Evolutionary conservation across 1,140 invertebrate genomes (phyloP), one percentile per base, ranked within the genome.

Genomic region (Anastrepha obliqua): DNA sequence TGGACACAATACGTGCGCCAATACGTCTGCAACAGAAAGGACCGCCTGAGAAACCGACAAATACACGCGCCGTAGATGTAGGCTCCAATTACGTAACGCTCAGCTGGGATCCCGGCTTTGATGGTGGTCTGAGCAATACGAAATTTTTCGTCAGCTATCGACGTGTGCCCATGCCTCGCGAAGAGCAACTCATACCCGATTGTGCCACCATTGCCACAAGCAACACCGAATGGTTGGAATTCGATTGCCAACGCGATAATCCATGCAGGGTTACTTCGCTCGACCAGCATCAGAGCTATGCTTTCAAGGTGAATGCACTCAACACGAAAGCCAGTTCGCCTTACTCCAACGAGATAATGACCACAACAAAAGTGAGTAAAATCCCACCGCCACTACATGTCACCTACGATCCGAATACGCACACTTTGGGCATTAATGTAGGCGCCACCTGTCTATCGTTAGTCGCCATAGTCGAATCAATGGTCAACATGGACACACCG

Each of bases 101-200:
- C 1, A 94, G 95, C 58, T 98, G 97, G 97, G 96, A 97, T 89
- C 95, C 97, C 1, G 98, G 97, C 0, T 99, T 98, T 91, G 97
- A 98, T 93, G 98, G 98, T 0, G 98, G 98, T 0, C 91, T 97
- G 58, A 95, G 95, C 15, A 97, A 96, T 89, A 98, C 97, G 0
- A 97, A 97, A 90, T 98, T 97, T 93, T 97, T 97, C 89, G 96
- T 98, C 7, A 95, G 95, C 9, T 97, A 97, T 91, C 95, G 95
- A 81, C 95, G 96, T 47, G 95, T 96, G 0, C 93, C 94, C 0
- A 93, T 93, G 91, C 93, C 94, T 2, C 92, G 94, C 3, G 94
- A 95, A 89, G 95, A 96, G 88, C 93, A 95, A 89, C 89, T 95
- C 42, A 94, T 94, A 17, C 93, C 95, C 0, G 95, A 96, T 85